phyloP scores from a whole-genome alignment of 2,797 vertebrate genomes.

The Poecilia wingei region DNA sequence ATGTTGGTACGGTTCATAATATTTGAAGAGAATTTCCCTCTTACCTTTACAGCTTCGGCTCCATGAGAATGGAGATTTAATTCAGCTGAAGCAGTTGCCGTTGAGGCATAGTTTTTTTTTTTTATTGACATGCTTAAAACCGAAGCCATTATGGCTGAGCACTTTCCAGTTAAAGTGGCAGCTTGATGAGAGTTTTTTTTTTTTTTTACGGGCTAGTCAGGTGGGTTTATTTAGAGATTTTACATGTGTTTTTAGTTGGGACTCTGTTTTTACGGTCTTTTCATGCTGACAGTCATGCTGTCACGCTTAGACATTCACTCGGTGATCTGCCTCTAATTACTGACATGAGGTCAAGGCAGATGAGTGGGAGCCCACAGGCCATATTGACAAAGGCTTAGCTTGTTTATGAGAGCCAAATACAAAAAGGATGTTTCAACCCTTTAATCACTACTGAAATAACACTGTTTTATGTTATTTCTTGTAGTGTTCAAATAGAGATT shows the following conservation, averaged over 20 bases:
- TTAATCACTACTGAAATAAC: constrained; percentile 12
- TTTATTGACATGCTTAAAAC: constrained; percentile 32
- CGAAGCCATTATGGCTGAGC: constrained; percentile 23
- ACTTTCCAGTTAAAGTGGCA: constrained; percentile 53
- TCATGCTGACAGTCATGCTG: constrained; percentile 21
- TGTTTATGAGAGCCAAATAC: background rate
- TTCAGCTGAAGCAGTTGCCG: constrained; percentile 39
- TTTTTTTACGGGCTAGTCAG: constrained; percentile 48
- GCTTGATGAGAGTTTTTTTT: constrained; percentile 55
- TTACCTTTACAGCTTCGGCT: constrained; percentile 18
- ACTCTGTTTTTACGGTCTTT: constrained; percentile 45
- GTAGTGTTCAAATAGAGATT: background rate
- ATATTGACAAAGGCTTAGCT: constrained; percentile 39
- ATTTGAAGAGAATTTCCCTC: constrained; percentile 17
- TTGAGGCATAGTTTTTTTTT: constrained; percentile 17
- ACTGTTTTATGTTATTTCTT: constrained; percentile 5
- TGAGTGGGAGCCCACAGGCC: constrained; percentile 37
- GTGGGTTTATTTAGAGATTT: constrained; percentile 34
- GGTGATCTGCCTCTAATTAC: constrained; percentile 57
- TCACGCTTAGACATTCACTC: constrained; percentile 15
- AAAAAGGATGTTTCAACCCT: background rate
- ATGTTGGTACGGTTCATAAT: constrained; percentile 1
- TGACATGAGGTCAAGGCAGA: constrained; percentile 63
- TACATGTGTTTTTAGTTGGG: constrained; percentile 39
- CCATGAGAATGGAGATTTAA: constrained; percentile 41